Conservation (phyloP, 2,113 vertebrate genomes). For the Cettia cetti region DNA sequence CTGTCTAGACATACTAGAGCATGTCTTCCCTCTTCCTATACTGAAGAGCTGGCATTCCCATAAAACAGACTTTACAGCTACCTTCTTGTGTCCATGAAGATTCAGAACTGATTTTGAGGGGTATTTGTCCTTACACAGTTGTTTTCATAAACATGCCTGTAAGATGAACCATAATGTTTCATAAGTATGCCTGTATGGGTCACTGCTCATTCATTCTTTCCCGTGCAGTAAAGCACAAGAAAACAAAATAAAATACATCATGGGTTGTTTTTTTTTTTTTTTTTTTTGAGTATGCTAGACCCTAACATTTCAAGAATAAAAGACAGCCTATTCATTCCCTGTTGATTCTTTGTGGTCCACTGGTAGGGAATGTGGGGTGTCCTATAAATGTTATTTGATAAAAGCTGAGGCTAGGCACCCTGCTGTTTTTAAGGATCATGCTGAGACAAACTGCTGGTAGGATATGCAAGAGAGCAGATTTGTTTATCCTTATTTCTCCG, state of each 20-base stretch:
- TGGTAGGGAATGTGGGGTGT: neutral
- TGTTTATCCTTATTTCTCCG: slow-evolving; percentile 53
- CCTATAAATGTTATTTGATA: slow-evolving; percentile 52
- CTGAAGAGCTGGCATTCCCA: neutral
- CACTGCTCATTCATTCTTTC: slow-evolving; percentile 45
- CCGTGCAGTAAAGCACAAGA: slow-evolving; percentile 23
- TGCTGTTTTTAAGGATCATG: slow-evolving; percentile 41
- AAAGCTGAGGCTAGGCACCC: slow-evolving; percentile 42
- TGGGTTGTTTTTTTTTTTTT: neutral
- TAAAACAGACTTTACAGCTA: neutral
- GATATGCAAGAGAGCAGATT: slow-evolving; percentile 33
- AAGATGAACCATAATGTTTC: neutral
- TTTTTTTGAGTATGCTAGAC: neutral
- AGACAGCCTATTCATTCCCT: neutral
- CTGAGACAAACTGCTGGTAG: slow-evolving; percentile 26
- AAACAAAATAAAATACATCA: neutral
- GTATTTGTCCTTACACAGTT: neutral
- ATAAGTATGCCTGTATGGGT: neutral
- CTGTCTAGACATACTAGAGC: slow-evolving; percentile 25
- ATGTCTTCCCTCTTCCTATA: neutral
- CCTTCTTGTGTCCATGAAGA: neutral
- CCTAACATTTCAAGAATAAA: slow-evolving; percentile 45
- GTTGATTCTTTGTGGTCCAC: slow-evolving; percentile 32
- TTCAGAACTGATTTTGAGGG: neutral
- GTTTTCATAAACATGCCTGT: neutral